Percentiles rank a stretch among this genome's conserved stretches.
These are phyloP conservation scores for Ctenosaura bakeri DNA, from an alignment of 2,797 vertebrate genomes.

Conservation along the genomic window DNA sequence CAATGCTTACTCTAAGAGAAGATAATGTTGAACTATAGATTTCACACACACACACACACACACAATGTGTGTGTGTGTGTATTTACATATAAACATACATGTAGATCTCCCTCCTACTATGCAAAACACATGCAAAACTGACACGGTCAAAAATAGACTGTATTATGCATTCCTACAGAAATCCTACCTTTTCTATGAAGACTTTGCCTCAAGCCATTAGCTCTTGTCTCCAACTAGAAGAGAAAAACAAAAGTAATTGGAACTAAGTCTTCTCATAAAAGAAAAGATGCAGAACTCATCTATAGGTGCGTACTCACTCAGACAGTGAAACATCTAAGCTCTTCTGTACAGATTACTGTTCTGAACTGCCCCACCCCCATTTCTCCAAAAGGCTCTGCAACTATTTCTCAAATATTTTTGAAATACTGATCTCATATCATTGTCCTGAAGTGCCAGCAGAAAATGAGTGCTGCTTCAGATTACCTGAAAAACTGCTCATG, in stretches of 20 bases:
- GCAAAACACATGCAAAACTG: background rate
- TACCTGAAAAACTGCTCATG: background rate
- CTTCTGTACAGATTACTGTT: background rate
- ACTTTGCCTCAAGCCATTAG: background rate
- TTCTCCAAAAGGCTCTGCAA: background rate
- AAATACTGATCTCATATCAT: background rate
- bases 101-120: background rate
- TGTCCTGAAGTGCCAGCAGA: constrained; percentile 1
- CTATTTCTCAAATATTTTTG: background rate
- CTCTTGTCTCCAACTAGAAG: background rate
- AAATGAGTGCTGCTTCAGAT: constrained; percentile 5
- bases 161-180: background rate
- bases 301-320: background rate
- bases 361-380: background rate
- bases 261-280: background rate
- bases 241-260: background rate
- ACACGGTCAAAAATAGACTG: background rate
- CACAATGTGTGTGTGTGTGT: too few species aligned
- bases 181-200: background rate
- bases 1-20: background rate
- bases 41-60: background rate
- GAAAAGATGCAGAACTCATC: background rate
- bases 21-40: background rate
- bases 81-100: background rate
- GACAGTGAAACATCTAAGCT: background rate